These are phyloP conservation scores for Callipepla squamata DNA, from an alignment of 2,113 vertebrate genomes.

Conservation along the genomic window DNA sequence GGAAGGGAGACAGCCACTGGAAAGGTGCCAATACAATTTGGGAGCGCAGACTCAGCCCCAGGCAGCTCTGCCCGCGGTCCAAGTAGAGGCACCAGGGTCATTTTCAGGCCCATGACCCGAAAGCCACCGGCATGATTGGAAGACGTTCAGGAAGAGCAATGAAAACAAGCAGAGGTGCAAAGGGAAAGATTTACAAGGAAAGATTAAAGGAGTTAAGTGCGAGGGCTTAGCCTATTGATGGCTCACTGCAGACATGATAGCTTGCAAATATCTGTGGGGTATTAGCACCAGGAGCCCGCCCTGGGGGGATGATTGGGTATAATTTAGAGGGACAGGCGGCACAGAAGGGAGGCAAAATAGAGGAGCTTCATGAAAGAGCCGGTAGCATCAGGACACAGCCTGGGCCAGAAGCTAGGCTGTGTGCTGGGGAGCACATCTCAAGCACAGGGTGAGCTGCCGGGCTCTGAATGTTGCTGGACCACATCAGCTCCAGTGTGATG, in stretches of 20 bases:
- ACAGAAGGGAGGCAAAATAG: conserved; percentile 11
- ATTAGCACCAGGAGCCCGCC: conserved; percentile 42
- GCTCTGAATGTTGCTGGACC: neutral
- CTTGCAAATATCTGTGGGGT: conserved; percentile 59
- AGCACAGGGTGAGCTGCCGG: neutral
- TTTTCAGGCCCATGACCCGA: neutral
- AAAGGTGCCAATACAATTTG: neutral
- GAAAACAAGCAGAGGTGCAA: conserved; percentile 53
- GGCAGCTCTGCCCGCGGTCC: neutral
- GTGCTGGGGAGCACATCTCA: neutral
- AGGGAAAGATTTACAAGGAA: conserved; percentile 64
- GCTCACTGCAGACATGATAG: conserved; percentile 41
- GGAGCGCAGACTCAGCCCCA: neutral
- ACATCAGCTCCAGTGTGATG: neutral
- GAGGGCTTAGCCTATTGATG: conserved; percentile 52
- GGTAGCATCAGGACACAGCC: neutral
- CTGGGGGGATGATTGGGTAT: conserved; percentile 3
- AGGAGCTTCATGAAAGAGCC: neutral
- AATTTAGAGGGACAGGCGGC: neutral
- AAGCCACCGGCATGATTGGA: conserved; percentile 11
- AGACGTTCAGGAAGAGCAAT: conserved; percentile 43
- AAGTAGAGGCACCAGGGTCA: conserved; percentile 1
- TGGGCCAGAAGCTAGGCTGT: neutral
- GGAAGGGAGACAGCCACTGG: neutral
- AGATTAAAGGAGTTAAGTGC: conserved; percentile 53